A percentile compares a stretch with the other conserved stretches of the same genome.
Conservation (phyloP, 2,888 invertebrate genomes). For the Tenthredo distinguenda region DNA sequence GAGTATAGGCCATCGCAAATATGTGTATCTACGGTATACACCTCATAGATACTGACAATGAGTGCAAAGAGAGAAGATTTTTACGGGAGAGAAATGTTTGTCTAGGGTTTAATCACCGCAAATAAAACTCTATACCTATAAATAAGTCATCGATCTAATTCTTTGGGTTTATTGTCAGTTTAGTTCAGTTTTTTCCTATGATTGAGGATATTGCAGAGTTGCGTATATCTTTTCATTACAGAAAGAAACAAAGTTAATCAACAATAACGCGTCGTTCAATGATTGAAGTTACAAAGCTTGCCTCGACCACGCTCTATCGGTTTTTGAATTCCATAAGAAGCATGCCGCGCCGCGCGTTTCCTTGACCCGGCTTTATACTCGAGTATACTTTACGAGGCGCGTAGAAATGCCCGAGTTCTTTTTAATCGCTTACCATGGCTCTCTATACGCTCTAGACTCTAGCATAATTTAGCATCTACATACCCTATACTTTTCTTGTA, state of each 20-base stretch:
- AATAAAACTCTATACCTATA: not conserved
- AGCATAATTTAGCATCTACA: not conserved
- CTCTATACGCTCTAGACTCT: not conserved
- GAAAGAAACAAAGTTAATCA: no score
- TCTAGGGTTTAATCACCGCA: not conserved
- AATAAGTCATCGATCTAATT: no score
- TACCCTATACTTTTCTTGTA: not conserved
- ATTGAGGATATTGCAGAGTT: no score
- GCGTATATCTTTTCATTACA: no score
- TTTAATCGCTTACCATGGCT: not conserved
- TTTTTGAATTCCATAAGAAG: constrained; percentile 1
- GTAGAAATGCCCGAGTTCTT: constrained; percentile 16
- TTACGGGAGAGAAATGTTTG: not conserved
- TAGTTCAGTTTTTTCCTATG: no score
- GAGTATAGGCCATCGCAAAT: not conserved
- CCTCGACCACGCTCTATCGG: not conserved
- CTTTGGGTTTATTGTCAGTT: no score
- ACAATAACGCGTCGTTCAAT: not conserved
- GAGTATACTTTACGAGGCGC: constrained; percentile 8
- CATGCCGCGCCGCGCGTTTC: not conserved
- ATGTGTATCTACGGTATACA: not conserved
- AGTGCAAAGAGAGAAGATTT: not conserved
- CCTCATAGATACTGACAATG: not conserved
- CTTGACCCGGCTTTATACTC: constrained; percentile 18
- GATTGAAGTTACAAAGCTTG: not conserved